Evolutionary conservation across 2,888 invertebrate genomes (phyloP).

Genomic region (Thera britannica): DNA sequence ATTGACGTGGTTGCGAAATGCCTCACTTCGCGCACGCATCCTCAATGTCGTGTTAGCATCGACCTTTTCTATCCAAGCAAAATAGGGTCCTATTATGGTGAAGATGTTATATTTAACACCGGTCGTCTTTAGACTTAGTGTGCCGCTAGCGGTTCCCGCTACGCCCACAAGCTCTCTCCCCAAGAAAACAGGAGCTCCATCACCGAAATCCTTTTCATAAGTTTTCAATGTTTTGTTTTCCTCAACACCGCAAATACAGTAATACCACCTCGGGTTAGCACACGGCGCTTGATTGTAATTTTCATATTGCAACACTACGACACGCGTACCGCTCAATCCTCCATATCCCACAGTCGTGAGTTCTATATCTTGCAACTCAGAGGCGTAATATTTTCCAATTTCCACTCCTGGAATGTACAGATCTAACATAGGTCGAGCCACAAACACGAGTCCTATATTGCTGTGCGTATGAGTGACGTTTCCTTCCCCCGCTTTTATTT

Average conservation of each 20-base stretch:
- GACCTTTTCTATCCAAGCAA: slow-evolving; percentile 62
- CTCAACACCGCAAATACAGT: slow-evolving; percentile 69
- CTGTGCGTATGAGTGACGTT: slow-evolving; percentile 58
- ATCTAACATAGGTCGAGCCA: slow-evolving; percentile 50
- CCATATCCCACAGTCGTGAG: slow-evolving; percentile 63
- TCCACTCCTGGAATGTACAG: slow-evolving; percentile 50
- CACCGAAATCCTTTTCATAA: slow-evolving; percentile 58
- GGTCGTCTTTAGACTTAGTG: slow-evolving; percentile 42
- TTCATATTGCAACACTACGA: slow-evolving; percentile 56
- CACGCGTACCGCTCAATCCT: slow-evolving; percentile 39
- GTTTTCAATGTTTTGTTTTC: slow-evolving; percentile 41
- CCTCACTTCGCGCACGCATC: slow-evolving; percentile 13
- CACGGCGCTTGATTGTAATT: slow-evolving; percentile 61
- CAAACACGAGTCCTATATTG: slow-evolving; percentile 65
- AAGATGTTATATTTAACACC: slow-evolving; percentile 62
- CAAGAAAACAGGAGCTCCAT: slow-evolving; percentile 63
- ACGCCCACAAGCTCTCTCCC: slow-evolving; percentile 59
- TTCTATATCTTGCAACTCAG: slow-evolving; percentile 56
- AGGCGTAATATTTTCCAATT: slow-evolving; percentile 56
- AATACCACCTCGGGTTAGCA: slow-evolving; percentile 67
- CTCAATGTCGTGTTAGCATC: slow-evolving; percentile 19
- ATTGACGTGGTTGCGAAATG: slow-evolving; percentile 14
- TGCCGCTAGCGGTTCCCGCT: slow-evolving; percentile 55
- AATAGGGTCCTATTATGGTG: slow-evolving; percentile 64
- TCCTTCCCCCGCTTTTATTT: slow-evolving; percentile 47